These are phyloP conservation scores for Cepaea nemoralis DNA, from an alignment of 1,140 invertebrate species.

Conservation along the genomic window DNA sequence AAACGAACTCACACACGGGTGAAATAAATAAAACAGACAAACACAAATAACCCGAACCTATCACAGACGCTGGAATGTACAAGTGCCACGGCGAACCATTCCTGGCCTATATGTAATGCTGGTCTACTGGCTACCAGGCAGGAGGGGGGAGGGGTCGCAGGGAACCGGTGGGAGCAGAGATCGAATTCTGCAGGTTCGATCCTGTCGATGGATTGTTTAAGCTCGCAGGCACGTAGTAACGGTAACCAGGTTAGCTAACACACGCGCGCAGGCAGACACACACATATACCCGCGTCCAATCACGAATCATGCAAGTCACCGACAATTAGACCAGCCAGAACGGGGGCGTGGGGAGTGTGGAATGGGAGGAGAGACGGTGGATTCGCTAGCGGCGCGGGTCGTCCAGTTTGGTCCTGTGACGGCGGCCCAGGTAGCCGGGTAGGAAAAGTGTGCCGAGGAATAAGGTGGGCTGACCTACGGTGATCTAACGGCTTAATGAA, in stretches of 20 bases:
- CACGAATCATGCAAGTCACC: not conserved
- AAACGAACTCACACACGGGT: not conserved
- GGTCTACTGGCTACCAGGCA: too few species aligned
- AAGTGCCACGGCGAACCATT: not conserved
- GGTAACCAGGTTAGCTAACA: not conserved
- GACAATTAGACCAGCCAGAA: not conserved
- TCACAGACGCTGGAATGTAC: not conserved
- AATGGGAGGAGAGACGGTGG: not conserved
- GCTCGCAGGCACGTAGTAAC: slow-evolving; percentile 1
- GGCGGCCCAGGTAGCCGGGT: too few species aligned
- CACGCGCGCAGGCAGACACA: not conserved
- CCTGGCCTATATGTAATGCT: not conserved
- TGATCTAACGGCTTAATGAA: too few species aligned
- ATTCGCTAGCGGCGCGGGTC: too few species aligned
- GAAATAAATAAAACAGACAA: not conserved
- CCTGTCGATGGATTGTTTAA: slow-evolving; percentile 11
- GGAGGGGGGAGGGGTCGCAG: not conserved
- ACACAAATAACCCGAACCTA: not conserved
- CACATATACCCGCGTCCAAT: not conserved
- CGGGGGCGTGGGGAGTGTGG: not conserved
- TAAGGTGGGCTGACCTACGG: too few species aligned
- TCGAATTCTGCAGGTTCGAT: slow-evolving; percentile 36
- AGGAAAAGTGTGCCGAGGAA: too few species aligned
- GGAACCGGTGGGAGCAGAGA: slow-evolving; percentile 3
- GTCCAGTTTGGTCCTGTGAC: too few species aligned